phyloP scores from a whole-genome alignment of 2,888 invertebrate species.

The Agriopis marginaria region DNA sequence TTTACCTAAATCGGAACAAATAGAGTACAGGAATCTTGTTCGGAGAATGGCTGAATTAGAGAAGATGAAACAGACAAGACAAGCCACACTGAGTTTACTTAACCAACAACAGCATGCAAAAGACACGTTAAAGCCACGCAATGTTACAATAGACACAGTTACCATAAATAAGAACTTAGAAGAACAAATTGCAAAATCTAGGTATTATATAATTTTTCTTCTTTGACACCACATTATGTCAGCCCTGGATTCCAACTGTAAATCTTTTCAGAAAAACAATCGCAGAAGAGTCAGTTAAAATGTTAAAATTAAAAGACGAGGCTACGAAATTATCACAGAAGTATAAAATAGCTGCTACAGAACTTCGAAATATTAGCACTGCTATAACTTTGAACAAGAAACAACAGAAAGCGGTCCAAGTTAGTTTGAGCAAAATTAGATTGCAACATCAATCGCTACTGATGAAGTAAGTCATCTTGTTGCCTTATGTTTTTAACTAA shows the following conservation, averaged over 20 bases:
- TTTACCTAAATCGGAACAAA: constrained; percentile 81
- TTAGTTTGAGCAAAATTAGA: constrained; percentile 70
- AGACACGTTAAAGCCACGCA: constrained; percentile 73
- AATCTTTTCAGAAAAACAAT: constrained; percentile 74
- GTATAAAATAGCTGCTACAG: constrained; percentile 77
- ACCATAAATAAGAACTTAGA: constrained; percentile 61
- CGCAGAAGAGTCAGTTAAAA: constrained; percentile 76
- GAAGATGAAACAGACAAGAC: constrained; percentile 78
- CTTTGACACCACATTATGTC: too few relatives aligned
- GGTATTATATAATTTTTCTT: constrained; percentile 53
- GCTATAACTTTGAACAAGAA: constrained; percentile 78
- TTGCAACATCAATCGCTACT: constrained; percentile 76
- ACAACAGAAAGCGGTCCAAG: constrained; percentile 72
- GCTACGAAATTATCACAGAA: constrained; percentile 72
- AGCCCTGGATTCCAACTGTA: background rate
- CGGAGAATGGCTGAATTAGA: constrained; percentile 82
- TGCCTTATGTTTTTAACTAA: background rate
- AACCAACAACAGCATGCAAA: constrained; percentile 55
- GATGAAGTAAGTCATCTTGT: constrained; percentile 67
- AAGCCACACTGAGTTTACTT: constrained; percentile 58
- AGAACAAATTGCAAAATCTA: constrained; percentile 73
- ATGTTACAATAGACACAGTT: constrained; percentile 56
- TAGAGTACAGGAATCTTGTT: constrained; percentile 80
- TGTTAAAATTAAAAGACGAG: constrained; percentile 77
- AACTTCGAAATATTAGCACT: constrained; percentile 74